These are phyloP conservation scores for Podarcis cretensis DNA, from an alignment of 2,113 vertebrate species.

Conservation along the genomic window DNA sequence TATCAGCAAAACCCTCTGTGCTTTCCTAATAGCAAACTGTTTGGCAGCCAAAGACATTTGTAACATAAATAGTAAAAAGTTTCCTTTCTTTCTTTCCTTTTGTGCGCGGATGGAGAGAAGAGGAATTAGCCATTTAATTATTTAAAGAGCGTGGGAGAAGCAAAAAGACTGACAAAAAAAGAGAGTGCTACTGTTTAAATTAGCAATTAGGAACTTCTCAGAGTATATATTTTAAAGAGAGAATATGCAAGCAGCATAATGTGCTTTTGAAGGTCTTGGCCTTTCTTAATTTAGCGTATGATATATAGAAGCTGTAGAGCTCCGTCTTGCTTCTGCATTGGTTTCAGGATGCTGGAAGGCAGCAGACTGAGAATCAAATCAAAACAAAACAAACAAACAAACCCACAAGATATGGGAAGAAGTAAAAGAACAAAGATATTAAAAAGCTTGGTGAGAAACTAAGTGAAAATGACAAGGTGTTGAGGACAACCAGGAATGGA, in stretches of 20 bases:
- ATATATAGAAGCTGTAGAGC: not conserved
- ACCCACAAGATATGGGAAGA: not conserved
- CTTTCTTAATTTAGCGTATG: conserved; percentile 1
- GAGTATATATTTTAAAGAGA: conserved; percentile 80
- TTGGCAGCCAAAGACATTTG: conserved; percentile 66
- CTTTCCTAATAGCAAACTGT: conserved; percentile 69
- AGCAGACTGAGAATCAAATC: too few relatives aligned
- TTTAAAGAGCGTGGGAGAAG: conserved; percentile 72
- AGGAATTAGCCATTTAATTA: conserved; percentile 76
- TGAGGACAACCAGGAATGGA: not conserved
- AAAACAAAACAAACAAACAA: not conserved
- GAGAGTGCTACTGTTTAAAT: conserved; percentile 73
- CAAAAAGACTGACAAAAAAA: conserved; percentile 73
- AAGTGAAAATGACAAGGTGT: not conserved
- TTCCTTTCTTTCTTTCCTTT: conserved; percentile 74
- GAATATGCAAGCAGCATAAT: conserved; percentile 66
- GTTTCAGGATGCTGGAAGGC: not conserved
- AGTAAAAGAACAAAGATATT: not conserved
- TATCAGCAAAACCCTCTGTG: conserved; percentile 64
- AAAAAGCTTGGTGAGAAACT: not conserved
- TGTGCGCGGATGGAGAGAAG: conserved; percentile 60
- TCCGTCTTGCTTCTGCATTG: not conserved
- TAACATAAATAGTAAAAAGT: conserved; percentile 48
- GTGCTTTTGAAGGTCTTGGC: conserved; percentile 65
- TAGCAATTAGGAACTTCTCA: conserved; percentile 82